Base-by-base conservation (phyloP, 2,888 invertebrate genomes). In the Dryobota labecula region DNA sequence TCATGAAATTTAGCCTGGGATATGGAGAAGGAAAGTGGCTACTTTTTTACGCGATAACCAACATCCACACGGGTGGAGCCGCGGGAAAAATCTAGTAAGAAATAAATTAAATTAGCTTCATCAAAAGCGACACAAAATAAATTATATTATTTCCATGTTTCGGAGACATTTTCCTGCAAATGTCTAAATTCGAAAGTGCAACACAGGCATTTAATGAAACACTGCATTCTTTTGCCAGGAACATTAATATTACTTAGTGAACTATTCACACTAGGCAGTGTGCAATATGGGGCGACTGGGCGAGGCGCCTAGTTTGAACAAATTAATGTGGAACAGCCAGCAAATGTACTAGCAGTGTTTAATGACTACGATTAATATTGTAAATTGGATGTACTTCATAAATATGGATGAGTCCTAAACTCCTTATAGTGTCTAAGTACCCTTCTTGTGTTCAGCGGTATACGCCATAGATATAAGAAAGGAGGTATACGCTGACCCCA, bases 261-360 rank as follows among this genome's bases (percentile, higher is more conserved):
- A 45, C 27, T 41, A 53, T 68, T 68, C 20, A 49, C 68, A 51
- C 30, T 20, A 24, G 51, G 6, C 15, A 41, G 45, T 43, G 47
- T 24, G 13, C 36, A 63, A 54, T 49, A 43, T 53, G 20, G 58
- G 63, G 70, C 13, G 76, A 43, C 47, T 20, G 58, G 63, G 70
- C 13, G 76, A 13, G 63, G 33, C 13, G 24, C 33, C 27, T 58
- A 51, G 20, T 49, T 74, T 51, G 1, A 70, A 60, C 54, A 61
- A 72, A 72, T 24, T 51, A 58, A 69, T 56, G 60, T 38, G 15
- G 41, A 43, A 33, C 47, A 18, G 30, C 9, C 30, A 73, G 15
- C 33, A 36, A 60, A 68, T 61, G 61, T 49, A 56, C 41, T 20
- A 45, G 3, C 11, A 38, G 49, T 47, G 45, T 47, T 24, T 74